Base-by-base conservation (phyloP, 1,140 invertebrate genomes). In the Bursaphelenchus mucronatus region DNA sequence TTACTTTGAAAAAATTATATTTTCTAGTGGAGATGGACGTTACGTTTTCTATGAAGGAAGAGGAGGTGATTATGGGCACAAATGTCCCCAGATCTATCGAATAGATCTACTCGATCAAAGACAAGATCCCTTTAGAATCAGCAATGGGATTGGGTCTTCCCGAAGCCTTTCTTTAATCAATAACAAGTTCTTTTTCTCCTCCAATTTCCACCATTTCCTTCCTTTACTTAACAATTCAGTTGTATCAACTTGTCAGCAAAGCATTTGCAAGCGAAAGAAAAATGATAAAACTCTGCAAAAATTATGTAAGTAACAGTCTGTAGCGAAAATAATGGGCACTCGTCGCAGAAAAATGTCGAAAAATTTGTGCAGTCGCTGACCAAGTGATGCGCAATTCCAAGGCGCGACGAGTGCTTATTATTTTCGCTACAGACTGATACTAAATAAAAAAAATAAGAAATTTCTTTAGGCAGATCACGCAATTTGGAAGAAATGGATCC, bases 81-180 rank as follows among this genome's bases (percentile, higher is more conserved):
- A 66, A 19, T 50, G n/a, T 63, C 21, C 53, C 8, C 17, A 66
- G 64, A 68, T 66, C 3, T 66, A 66, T 53, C 50, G 21, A 13
- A 13, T 66, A 11, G 64, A 66, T 46, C 45, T 49, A 21, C 15
- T 15, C 8, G 15, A 10, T 8, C 45, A 43, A n/a, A 15, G 49
- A 30, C 57, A 45, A 68, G n/a, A 15, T 41, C 17, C 64, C 8
- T 66, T 21, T 54, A 40, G 64, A 15, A 51, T 66, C 21, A 66
- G 64, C 41, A 55, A n/a, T 40, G 64, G 64, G 10, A 8, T 66
- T 40, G 64, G 64, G 21, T 15, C n/a, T 21, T 67, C n/a, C 1
- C 40, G n/a, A 17, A 19, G 13, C 8, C 41, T n/a, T 66, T 69
- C 49, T 55, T 50, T 43, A 5, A 40, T 9, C n/a, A 66, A 30